Percentiles rank a stretch among this genome's conserved stretches.
These are phyloP conservation scores for Pangasius macronema DNA, from an alignment of 2,797 vertebrate species.

Conservation along the genomic window DNA sequence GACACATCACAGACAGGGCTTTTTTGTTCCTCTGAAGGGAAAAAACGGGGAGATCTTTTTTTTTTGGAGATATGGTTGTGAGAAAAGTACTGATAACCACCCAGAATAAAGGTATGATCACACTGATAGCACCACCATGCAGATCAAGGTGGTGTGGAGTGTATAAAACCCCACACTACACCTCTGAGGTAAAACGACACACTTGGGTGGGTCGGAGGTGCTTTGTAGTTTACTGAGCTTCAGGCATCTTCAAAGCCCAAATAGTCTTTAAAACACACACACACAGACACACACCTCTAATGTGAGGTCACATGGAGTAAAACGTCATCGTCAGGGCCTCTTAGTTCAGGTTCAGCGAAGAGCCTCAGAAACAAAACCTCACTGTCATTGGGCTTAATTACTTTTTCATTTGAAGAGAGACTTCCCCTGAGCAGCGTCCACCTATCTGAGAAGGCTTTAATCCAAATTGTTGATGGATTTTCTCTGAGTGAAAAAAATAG, in stretches of 20 bases:
- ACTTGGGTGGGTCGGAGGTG: background rate
- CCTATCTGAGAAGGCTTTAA: conserved; percentile 25
- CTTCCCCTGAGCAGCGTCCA: conserved; percentile 18
- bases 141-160: conserved; percentile 58
- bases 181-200: conserved; percentile 37
- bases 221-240: conserved; percentile 32
- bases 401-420: conserved; percentile 35
- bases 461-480: conserved; percentile 16
- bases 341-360: conserved; percentile 43
- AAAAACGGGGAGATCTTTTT: conserved; percentile 16
- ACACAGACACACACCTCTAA: conserved; percentile 14
- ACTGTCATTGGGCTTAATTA: conserved; percentile 38
- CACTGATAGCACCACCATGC: conserved; percentile 31
- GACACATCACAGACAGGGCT: background rate
- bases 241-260: conserved; percentile 51
- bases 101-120: conserved; percentile 18
- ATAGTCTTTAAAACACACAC: conserved; percentile 40
- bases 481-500: conserved; percentile 14
- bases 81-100: conserved; percentile 37
- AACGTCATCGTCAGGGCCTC: conserved; percentile 19
- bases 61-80: conserved; percentile 4
- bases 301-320: conserved; percentile 28
- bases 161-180: conserved; percentile 34
- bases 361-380: conserved; percentile 34
- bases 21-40: background rate